Conservation (phyloP, 2,888 invertebrate species). For the Ophion ellenae region DNA sequence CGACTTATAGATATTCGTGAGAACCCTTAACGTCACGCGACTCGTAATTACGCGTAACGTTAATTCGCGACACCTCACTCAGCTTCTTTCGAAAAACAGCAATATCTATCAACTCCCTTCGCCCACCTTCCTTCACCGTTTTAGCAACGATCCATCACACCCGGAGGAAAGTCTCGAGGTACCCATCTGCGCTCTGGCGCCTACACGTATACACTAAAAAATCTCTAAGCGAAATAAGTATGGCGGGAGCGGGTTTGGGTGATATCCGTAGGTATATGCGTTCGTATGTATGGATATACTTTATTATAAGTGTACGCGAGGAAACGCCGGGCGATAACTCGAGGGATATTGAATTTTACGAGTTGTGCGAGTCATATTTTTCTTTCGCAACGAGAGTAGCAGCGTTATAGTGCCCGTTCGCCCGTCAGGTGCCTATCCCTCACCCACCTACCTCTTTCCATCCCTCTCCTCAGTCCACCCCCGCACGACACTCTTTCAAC, state of each 20-base stretch:
- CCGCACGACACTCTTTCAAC: conserved; percentile 44
- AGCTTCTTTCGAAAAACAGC: neutral
- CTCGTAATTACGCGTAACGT: no score
- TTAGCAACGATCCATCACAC: conserved; percentile 9
- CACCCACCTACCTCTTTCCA: neutral
- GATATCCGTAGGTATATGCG: neutral
- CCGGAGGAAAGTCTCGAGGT: neutral
- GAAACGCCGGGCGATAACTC: conserved; percentile 48
- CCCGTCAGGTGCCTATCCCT: conserved; percentile 3
- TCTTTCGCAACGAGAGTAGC: conserved; percentile 45
- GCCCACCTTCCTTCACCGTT: conserved; percentile 3
- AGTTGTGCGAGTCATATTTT: conserved; percentile 67
- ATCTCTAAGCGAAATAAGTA: neutral
- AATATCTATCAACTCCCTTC: neutral
- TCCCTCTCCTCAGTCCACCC: neutral
- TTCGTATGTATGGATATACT: conserved; percentile 15
- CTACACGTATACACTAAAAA: neutral
- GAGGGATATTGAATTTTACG: conserved; percentile 68
- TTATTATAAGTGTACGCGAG: conserved; percentile 7
- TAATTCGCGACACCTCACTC: neutral
- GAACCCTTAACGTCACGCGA: no score
- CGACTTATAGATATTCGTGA: no score
- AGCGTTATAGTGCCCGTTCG: conserved; percentile 11
- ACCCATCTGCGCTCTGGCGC: conserved; percentile 31
- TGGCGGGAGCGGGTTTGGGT: neutral